Evolutionary conservation across 2,113 vertebrate species (phyloP), one percentile per base, ranked within the genome.

Genomic region (Ictalurus punctatus): DNA sequence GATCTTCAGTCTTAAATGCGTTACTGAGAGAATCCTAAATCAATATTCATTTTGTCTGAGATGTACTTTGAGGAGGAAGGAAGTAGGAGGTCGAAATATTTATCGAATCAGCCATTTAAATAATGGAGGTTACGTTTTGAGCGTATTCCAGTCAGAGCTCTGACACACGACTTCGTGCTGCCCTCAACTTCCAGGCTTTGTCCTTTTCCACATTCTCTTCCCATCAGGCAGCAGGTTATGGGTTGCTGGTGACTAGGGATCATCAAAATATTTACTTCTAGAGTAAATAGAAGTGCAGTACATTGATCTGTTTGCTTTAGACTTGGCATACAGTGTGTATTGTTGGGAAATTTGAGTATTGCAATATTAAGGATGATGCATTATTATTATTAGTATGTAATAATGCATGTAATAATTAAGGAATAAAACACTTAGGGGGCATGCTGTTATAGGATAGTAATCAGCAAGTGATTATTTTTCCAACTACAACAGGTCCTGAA

Each of bases 151-250:
- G 87, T 78, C 81, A 74, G 69, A 0, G 65, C 67, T 76, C 48
- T 83, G 89, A 90, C 86, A 86, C 79, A 78, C 14, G 40, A 78
- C 56, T 74, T 34, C 76, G 37, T 59, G 79, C 58, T 86, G 79
- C 80, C 79, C 65, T 83, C 78, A 3, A 86, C 85, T 90, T 90
- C 89, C 89, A 90, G 89, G 85, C 85, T 90, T 87, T 90, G 89
- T 90, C 85, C 58, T 44, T 30, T 82, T n/a, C 81, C 58, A 8
- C n/a, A n/a, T 78, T 86, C 34, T 25, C 78, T 67, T 83, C 82
- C 85, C 85, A 81, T 87, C 80, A 83, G 40, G 76, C n/a, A 54
- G n/a, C 48, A 37, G 79, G 65, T 71, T 81, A 71, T 30, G 23
- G 52, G 14, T 71, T 71, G 2, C 86, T 16, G 9, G 79, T 88